Evolutionary conservation across 2,797 vertebrate species (phyloP), one percentile per base, ranked within the genome.

Genomic region (Coilia nasus): DNA sequence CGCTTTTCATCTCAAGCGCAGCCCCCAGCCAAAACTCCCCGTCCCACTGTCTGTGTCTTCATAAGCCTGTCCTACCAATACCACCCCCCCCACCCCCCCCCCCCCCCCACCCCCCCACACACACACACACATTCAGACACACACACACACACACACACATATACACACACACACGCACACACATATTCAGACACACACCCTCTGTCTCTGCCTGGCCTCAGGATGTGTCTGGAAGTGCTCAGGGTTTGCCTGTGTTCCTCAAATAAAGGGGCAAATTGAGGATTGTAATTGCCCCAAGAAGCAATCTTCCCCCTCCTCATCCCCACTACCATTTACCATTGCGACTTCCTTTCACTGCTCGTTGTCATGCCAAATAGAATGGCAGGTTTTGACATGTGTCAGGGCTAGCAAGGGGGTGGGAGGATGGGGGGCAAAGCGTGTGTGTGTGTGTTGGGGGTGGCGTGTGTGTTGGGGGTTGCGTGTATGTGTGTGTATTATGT

Each of bases 351-450:
- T 88, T 88, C 87, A 87, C 83, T 81, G 47, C 46, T 6, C 78
- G 81, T 60, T 82, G 82, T 88, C 82, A 88, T 84, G 85, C 80
- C 78, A 84, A 88, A 87, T 86, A 80, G 84, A 88, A 59, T n/a
- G 31, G 64, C 81, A 85, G 84, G 88, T 85, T 87, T 87, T 84
- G 85, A 89, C 85, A 71, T 6, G 62, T 78, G 64, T n/a, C 25
- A 78, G 14, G 84, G 71, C 82, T 31, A 6, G 25, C 0, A 54
- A 14, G 25, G 67, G 81, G 47, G 80, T 3, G 19, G 67, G 82
- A n/a, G 85, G 50, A n/a, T 31, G 44, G 44, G 0, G 46, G 4
- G 3, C 46, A 47, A 87, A 57, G 64, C 75, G 83, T 83, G 83
- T 31, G 83, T 62, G 60, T 62, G 60, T 62, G 60, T 23, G 35